Conservation (phyloP, 2,888 invertebrate genomes). For the Aspidiotus rigidus region DNA sequence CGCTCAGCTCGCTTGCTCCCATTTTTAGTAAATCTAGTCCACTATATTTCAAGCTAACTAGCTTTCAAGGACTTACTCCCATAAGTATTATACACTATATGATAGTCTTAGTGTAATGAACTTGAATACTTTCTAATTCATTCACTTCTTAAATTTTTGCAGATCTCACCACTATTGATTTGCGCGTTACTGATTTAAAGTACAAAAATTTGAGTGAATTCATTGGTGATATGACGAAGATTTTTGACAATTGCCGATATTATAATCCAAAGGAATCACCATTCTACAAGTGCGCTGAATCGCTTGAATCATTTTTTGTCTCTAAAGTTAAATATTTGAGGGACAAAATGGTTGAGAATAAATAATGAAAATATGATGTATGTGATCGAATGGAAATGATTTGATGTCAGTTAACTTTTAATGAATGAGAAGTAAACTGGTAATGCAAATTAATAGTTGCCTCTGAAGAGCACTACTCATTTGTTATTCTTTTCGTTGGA, state of each 20-base stretch:
- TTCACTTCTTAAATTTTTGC: slow-evolving; percentile 36
- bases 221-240: slow-evolving; percentile 94
- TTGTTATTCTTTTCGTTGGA: too few relatives aligned
- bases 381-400: not conserved
- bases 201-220: slow-evolving; percentile 88
- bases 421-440: too few relatives aligned
- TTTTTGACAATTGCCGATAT: slow-evolving; percentile 97
- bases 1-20: too few relatives aligned
- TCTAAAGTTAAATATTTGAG: slow-evolving; percentile 82
- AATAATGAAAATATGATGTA: slow-evolving; percentile 4
- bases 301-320: slow-evolving; percentile 89
- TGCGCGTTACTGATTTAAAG: slow-evolving; percentile 67
- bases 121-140: not conserved
- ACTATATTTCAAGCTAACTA: too few relatives aligned
- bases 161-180: slow-evolving; percentile 91
- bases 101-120: too few relatives aligned
- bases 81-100: too few relatives aligned
- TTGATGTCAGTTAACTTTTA: too few relatives aligned
- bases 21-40: too few relatives aligned
- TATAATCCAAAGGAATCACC: slow-evolving; percentile 93
- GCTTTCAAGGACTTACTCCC: too few relatives aligned
- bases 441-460: too few relatives aligned
- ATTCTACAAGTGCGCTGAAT: slow-evolving; percentile 92
- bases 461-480: too few relatives aligned
- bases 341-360: slow-evolving; percentile 51